Base-by-base conservation (phyloP, 1,140 invertebrate species). In the Calephelis nemesis region DNA sequence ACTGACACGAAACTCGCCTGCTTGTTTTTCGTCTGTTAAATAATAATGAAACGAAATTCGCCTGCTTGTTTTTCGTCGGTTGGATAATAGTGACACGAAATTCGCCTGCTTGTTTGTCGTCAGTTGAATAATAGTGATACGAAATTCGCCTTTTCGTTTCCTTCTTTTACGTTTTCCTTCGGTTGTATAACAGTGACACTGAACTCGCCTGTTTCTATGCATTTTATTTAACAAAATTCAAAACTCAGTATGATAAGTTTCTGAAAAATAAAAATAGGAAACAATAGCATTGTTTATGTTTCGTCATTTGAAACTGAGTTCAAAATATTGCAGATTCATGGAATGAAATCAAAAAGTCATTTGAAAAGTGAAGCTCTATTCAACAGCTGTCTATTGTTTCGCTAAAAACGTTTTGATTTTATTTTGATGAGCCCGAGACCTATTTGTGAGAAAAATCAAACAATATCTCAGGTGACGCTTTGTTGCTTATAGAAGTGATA, bases 401-500 rank as follows among this genome's bases (percentile, higher is more conserved):
- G 54, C 54, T 40, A 58, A 58, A 58, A 58, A 58, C 30, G 11
- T 40, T 58, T 58, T 58, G 54, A 58, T 58, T 58, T 58, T 58
- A 39, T 58, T 58, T 58, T 58, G 54, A 58, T 58, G 54, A 58
- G 52, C 9, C 15, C 6, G 54, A 40, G 54, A 39, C 54, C 54
- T 58, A 30, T 58, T 39, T 58, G 54, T 11, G 54, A 58, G 54
- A 12, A 40, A 58, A 58, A 39, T 58, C 52, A 58, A 58, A 58
- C 54, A 58, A 58, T 58, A 12, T 39, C 30, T 39, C 30, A 58
- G 54, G 54, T 58, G 54, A 40, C 12, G 54, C 54, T n/a, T 45
- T 45, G 12, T 58, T 19, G 54, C 9, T 58, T 39, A 11, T 58
- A 10, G 30, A 7, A 7, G 10, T 9, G 30, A 39, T 58, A 39